These are phyloP conservation scores for Andrena bicolor DNA, from an alignment of 2,888 invertebrate genomes.

Conservation along the genomic window DNA sequence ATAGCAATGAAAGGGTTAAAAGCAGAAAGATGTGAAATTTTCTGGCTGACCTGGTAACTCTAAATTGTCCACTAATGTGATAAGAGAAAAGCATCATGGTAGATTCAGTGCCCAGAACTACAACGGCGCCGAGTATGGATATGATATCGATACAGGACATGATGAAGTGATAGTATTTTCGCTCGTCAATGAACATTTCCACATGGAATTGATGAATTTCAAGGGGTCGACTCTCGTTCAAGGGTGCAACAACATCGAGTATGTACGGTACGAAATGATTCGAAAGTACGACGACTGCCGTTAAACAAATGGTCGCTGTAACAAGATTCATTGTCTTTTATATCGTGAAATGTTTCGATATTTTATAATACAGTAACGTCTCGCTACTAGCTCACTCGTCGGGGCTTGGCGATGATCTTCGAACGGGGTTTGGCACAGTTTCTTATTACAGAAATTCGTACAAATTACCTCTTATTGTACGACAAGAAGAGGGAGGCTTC, in stretches of 20 bases:
- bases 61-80: constrained; percentile 7
- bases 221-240: constrained; percentile 33
- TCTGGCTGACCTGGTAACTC: background rate
- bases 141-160: background rate
- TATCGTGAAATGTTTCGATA: too few species aligned
- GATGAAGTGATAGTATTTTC: background rate
- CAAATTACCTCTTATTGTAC: too few species aligned
- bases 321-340: background rate
- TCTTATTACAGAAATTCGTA: too few species aligned
- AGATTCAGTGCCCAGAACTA: background rate
- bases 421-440: too few species aligned
- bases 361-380: too few species aligned
- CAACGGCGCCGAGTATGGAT: background rate
- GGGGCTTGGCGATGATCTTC: too few species aligned
- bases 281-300: background rate
- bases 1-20: too few species aligned
- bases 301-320: background rate
- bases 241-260: constrained; percentile 33
- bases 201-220: background rate
- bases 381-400: too few species aligned
- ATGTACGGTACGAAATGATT: constrained; percentile 24
- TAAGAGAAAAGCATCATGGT: background rate
- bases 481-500: too few species aligned
- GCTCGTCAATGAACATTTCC: background rate
- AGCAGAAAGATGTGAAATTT: background rate